phyloP scores from a whole-genome alignment of 2,888 invertebrate species.

The Eupithecia dodoneata region DNA sequence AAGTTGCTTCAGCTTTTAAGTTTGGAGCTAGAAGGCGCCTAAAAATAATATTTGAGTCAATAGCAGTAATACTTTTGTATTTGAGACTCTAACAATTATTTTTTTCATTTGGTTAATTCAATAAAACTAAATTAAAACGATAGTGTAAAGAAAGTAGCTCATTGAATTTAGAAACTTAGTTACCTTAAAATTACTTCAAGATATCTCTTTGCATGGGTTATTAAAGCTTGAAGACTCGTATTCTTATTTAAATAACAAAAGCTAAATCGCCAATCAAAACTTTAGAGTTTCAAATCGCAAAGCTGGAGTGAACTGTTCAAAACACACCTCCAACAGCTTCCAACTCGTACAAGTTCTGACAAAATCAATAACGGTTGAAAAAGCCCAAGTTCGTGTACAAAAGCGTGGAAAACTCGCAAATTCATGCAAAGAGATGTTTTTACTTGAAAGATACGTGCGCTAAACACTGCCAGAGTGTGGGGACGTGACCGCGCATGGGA shows the following conservation, averaged over 20 bases:
- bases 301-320: background rate
- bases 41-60: background rate
- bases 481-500: constrained; percentile 59
- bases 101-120: too few relatives aligned
- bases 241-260: background rate
- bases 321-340: background rate
- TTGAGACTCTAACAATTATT: too few relatives aligned
- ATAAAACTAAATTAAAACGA: too few relatives aligned
- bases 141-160: too few relatives aligned
- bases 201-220: too few relatives aligned
- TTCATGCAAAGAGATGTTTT: constrained; percentile 44
- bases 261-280: background rate
- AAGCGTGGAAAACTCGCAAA: constrained; percentile 32
- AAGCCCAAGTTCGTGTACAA: constrained; percentile 15
- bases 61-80: too few relatives aligned
- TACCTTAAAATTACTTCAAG: too few relatives aligned
- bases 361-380: constrained; percentile 23
- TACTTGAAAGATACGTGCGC: constrained; percentile 47
- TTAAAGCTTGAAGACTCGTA: too few relatives aligned
- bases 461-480: constrained; percentile 51
- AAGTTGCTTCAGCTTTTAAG: background rate
- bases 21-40: background rate
- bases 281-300: background rate
- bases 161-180: too few relatives aligned
- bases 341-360: constrained; percentile 9